A percentile compares a stretch with the other conserved stretches of the same genome.
These are phyloP conservation scores for Ornithoptera alexandrae DNA, from an alignment of 2,888 invertebrate species.

Conservation along the genomic window DNA sequence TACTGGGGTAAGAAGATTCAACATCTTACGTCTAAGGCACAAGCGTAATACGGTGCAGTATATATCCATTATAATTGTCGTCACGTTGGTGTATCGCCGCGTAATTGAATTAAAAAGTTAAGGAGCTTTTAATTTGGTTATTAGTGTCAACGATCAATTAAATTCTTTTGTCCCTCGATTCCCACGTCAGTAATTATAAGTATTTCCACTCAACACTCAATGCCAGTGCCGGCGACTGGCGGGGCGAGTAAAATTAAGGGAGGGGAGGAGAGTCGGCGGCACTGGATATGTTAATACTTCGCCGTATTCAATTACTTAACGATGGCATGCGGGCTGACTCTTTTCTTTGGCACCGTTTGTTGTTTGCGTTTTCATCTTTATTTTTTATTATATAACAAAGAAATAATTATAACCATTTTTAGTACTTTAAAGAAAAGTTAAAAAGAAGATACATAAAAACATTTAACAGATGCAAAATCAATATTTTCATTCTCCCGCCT, in stretches of 20 bases:
- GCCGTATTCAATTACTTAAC: constrained; percentile 12
- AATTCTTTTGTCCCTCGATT: neutral
- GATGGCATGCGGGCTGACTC: constrained; percentile 7
- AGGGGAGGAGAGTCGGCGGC: no score
- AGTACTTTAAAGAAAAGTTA: neutral
- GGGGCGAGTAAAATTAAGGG: no score
- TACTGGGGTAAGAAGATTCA: no score
- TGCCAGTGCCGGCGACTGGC: no score
- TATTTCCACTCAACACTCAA: no score
- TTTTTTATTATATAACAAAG: neutral
- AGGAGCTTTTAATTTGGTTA: no score
- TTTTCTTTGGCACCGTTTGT: neutral
- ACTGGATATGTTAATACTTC: constrained; percentile 1
- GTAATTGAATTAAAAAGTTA: no score
- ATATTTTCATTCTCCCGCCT: neutral
- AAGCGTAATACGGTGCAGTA: no score
- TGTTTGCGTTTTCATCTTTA: neutral
- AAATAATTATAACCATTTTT: neutral
- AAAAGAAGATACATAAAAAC: neutral
- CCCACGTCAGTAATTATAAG: no score
- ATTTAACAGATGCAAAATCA: neutral
- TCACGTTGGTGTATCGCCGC: no score
- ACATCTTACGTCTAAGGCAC: no score
- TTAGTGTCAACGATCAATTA: neutral
- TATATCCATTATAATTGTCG: no score